Percentiles rank a stretch among this genome's conserved stretches.
These are phyloP conservation scores for Numida meleagris DNA, from an alignment of 2,113 vertebrate genomes.

Conservation along the genomic window DNA sequence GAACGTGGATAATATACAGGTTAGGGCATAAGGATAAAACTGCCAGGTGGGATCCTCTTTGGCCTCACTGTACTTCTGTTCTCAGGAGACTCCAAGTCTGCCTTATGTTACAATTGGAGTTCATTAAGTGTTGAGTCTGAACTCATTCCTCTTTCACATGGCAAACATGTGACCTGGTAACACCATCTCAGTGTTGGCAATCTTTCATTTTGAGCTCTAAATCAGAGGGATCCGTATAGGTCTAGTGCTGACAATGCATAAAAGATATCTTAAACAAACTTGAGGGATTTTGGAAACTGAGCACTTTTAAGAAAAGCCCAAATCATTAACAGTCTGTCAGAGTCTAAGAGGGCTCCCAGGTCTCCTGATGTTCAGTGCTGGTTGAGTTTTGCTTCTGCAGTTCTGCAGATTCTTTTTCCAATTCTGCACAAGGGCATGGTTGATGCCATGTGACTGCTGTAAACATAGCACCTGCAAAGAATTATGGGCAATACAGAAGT, in stretches of 20 bases:
- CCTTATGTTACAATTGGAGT: not conserved
- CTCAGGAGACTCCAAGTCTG: not conserved
- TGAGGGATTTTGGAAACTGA: not conserved
- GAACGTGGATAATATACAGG: not conserved
- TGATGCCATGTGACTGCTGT: not conserved
- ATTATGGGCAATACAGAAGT: not conserved
- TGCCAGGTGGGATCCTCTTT: not conserved
- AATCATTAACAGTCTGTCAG: not conserved
- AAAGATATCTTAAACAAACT: not conserved
- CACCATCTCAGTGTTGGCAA: not conserved
- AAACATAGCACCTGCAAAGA: not conserved
- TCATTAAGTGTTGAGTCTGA: not conserved
- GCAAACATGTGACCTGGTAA: not conserved
- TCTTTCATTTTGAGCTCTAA: not conserved
- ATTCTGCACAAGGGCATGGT: not conserved
- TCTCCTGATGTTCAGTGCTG: not conserved
- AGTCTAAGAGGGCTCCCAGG: not conserved
- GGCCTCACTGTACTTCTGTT: not conserved
- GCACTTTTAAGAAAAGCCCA: not conserved
- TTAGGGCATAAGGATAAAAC: not conserved
- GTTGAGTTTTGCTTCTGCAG: not conserved
- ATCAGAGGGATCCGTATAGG: not conserved
- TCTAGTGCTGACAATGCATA: rapidly evolving
- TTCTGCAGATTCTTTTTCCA: not conserved
- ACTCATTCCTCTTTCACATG: not conserved